These are phyloP conservation scores for Notarius lentiginosus DNA, from an alignment of 2,113 vertebrate species.

Conservation along the genomic window DNA sequence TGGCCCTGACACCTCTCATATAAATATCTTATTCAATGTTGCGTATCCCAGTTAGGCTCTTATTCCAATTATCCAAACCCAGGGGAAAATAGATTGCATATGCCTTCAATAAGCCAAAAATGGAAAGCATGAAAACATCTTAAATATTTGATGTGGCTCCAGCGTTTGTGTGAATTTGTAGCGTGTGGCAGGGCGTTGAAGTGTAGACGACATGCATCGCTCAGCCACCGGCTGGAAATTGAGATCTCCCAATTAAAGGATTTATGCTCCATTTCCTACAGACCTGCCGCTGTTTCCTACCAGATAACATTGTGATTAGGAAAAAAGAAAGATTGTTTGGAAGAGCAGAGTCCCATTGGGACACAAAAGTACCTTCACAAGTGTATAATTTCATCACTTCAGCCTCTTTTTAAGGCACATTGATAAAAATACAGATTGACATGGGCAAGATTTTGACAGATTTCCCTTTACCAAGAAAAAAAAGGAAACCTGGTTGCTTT, in stretches of 20 bases:
- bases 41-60: constrained; percentile 14
- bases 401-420: not conserved
- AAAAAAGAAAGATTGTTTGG: constrained; percentile 2
- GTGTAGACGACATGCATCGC: constrained; percentile 15
- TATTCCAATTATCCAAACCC: constrained; percentile 15
- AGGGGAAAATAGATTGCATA: constrained; percentile 29
- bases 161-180: constrained; percentile 21
- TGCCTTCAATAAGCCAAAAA: constrained; percentile 31
- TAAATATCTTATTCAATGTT: constrained; percentile 8
- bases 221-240: constrained; percentile 22
- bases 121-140: constrained; percentile 36
- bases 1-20: not conserved
- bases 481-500: not conserved
- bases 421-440: not conserved
- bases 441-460: not conserved
- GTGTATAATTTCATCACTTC: not conserved
- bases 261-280: constrained; percentile 20
- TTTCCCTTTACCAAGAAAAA: not conserved
- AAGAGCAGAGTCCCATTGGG: not conserved
- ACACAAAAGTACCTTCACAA: not conserved
- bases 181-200: not conserved
- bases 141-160: constrained; percentile 31
- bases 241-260: constrained; percentile 33
- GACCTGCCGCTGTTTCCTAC: constrained; percentile 11
- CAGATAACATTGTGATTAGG: constrained; percentile 5